These are phyloP conservation scores for Ornithoptera priamus DNA, from an alignment of 2,888 invertebrate species.

Conservation along the genomic window DNA sequence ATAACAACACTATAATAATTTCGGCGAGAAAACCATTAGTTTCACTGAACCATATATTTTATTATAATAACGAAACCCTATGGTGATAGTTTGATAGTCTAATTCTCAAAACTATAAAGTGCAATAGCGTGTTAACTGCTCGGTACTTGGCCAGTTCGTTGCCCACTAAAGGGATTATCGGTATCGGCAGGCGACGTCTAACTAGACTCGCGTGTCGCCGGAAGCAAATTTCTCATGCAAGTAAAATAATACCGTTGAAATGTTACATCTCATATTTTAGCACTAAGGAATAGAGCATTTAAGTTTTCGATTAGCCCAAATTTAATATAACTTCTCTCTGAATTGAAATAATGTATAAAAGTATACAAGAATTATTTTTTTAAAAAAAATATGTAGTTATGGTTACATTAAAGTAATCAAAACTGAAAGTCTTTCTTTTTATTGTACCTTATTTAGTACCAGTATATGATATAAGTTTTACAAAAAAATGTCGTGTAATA, in stretches of 20 bases:
- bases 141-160: slow-evolving; percentile 61
- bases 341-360: too few relatives aligned
- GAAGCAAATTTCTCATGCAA: slow-evolving; percentile 6
- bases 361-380: too few relatives aligned
- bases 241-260: background rate
- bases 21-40: too few relatives aligned
- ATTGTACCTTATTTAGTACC: too few relatives aligned
- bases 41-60: background rate
- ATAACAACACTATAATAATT: too few relatives aligned
- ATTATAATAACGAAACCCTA: background rate
- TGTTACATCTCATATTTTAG: background rate
- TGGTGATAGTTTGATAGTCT: background rate
- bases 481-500: too few relatives aligned
- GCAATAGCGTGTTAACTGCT: slow-evolving; percentile 56
- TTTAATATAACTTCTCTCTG: too few relatives aligned
- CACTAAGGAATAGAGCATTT: background rate
- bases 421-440: too few relatives aligned
- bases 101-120: slow-evolving; percentile 39
- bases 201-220: slow-evolving; percentile 9
- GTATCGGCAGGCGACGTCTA: slow-evolving; percentile 16
- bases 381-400: too few relatives aligned
- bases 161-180: slow-evolving; percentile 67
- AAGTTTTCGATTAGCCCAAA: too few relatives aligned
- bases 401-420: too few relatives aligned
- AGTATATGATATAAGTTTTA: too few relatives aligned